Evolutionary conservation across 1,140 invertebrate genomes (phyloP).

Genomic region (Calliphora vicina): DNA sequence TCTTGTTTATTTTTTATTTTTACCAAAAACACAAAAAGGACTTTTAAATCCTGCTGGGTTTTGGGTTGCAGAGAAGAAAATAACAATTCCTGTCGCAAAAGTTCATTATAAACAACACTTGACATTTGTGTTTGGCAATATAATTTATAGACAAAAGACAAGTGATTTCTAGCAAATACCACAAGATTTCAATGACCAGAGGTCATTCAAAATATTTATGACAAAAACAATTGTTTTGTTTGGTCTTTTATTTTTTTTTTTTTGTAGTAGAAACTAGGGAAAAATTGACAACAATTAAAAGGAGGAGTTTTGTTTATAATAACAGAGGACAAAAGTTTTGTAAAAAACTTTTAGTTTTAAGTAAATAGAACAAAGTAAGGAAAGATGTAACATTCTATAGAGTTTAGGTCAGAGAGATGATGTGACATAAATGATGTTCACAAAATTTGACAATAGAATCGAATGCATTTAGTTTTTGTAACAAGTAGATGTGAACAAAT

Average conservation of each 20-base stretch:
- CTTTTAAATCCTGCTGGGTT: slow-evolving; percentile 15
- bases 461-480: too few relatives aligned
- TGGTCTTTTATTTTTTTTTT: not conserved
- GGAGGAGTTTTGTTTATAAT: not conserved
- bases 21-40: slow-evolving; percentile 11
- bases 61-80: too few relatives aligned
- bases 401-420: too few relatives aligned
- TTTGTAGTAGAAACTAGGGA: too few relatives aligned
- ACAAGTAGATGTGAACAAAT: too few relatives aligned
- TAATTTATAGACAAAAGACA: slow-evolving; percentile 29
- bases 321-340: not conserved
- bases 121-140: slow-evolving; percentile 26
- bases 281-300: slow-evolving; percentile 6
- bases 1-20: too few relatives aligned
- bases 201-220: slow-evolving; percentile 5
- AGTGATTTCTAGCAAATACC: slow-evolving; percentile 15
- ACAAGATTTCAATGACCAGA: slow-evolving; percentile 25
- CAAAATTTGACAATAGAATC: too few relatives aligned
- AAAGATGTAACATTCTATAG: too few relatives aligned
- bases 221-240: not conserved
- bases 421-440: too few relatives aligned
- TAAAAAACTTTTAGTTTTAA: not conserved
- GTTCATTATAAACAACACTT: slow-evolving; percentile 22
- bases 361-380: too few relatives aligned
- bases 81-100: slow-evolving; percentile 7